Conservation (phyloP, 2,113 vertebrate genomes). For the Cavia aperea region DNA sequence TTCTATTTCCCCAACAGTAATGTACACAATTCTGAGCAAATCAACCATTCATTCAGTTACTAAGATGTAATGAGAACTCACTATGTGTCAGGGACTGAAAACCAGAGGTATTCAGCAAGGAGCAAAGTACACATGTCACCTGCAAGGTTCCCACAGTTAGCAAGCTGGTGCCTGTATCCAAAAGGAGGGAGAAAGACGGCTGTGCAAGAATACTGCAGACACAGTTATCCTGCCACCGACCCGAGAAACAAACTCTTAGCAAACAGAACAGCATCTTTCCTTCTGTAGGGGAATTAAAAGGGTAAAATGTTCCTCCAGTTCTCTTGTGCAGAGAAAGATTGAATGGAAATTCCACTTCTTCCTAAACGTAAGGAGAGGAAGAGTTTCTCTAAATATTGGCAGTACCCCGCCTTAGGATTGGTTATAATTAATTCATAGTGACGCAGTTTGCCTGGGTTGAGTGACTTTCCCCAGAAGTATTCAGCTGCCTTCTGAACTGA, state of each 20-base stretch:
- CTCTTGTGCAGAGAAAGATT: neutral
- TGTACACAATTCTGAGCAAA: neutral
- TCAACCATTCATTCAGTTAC: neutral
- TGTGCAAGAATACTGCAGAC: neutral
- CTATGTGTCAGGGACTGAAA: neutral
- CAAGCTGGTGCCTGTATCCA: neutral
- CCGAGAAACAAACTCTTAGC: neutral
- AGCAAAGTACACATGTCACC: neutral
- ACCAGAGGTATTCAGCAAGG: neutral
- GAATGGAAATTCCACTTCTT: slow-evolving; percentile 8
- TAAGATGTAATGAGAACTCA: neutral
- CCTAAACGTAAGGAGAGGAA: neutral
- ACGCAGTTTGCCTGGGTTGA: neutral
- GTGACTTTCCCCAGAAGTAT: neutral
- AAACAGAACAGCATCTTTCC: neutral
- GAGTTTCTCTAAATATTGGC: neutral
- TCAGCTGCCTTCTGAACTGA: neutral
- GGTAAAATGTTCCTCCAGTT: neutral
- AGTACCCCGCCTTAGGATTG: neutral
- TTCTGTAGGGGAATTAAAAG: neutral
- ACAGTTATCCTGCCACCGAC: neutral
- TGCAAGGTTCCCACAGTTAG: neutral
- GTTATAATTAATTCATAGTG: slow-evolving; percentile 33
- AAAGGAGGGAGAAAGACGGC: neutral
- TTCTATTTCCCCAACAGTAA: neutral